Percentiles rank a stretch among this genome's conserved stretches.
These are phyloP conservation scores for Parapristionchus giblindavisi DNA, from an alignment of 2,888 invertebrate species.

Conservation along the genomic window DNA sequence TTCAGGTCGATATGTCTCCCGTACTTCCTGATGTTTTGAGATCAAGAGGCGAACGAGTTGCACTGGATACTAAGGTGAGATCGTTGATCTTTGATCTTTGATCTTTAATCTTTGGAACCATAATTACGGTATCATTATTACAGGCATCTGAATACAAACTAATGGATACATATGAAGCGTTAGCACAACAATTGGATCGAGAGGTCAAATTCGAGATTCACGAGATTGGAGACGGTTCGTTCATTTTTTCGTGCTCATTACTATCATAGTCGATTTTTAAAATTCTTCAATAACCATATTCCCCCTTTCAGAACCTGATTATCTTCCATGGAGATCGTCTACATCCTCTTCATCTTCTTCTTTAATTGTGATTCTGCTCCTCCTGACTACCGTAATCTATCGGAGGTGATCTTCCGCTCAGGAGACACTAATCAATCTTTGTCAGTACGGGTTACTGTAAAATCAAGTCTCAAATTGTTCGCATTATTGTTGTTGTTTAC, in stretches of 20 bases:
- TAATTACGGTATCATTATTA: not conserved
- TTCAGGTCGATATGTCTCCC: slow-evolving; percentile 5
- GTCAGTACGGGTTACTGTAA: no score
- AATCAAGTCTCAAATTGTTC: no score
- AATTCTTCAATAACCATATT: slow-evolving; percentile 9
- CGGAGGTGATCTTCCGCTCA: no score
- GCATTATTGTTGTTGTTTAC: no score
- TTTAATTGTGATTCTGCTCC: not conserved
- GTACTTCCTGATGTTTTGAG: not conserved
- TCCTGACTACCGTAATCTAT: slow-evolving; percentile 20
- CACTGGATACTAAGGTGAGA: slow-evolving; percentile 15
- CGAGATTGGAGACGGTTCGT: slow-evolving; percentile 57
- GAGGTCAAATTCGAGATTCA: slow-evolving; percentile 53
- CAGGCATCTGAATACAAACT: slow-evolving; percentile 29
- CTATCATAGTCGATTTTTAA: not conserved
- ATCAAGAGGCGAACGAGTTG: slow-evolving; percentile 27
- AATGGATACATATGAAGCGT: slow-evolving; percentile 27
- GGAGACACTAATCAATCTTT: no score
- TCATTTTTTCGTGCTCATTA: slow-evolving; percentile 8
- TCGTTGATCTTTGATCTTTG: not conserved
- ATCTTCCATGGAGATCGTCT: slow-evolving; percentile 10
- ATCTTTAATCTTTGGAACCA: not conserved
- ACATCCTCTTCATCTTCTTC: slow-evolving; percentile 7
- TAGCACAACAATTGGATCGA: slow-evolving; percentile 12
- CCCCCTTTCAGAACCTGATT: slow-evolving; percentile 20